Evolutionary conservation across 2,888 invertebrate species (phyloP).

Genomic region (Tetanocera ferruginea): DNA sequence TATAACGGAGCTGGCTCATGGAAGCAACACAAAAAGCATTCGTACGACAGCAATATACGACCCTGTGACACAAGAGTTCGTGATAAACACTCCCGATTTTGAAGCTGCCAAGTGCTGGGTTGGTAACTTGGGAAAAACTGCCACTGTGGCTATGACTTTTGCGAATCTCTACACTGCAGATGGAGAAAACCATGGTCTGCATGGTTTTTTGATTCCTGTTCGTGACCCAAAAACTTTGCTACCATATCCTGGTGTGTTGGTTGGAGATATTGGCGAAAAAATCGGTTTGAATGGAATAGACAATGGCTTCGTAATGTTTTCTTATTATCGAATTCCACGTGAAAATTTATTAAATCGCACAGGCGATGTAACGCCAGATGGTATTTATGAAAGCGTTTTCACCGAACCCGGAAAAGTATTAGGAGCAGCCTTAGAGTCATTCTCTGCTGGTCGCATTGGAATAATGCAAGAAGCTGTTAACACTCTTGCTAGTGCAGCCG

Average conservation of each 20-base stretch:
- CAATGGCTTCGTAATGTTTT: conserved; percentile 92
- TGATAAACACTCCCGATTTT: conserved; percentile 92
- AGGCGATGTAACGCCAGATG: conserved; percentile 89
- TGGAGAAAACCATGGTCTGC: conserved; percentile 85
- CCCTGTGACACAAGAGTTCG: conserved; percentile 80
- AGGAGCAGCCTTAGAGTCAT: conserved; percentile 86
- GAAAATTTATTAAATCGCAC: conserved; percentile 88
- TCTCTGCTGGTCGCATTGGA: conserved; percentile 86
- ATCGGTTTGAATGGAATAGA: conserved; percentile 92
- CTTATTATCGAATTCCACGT: conserved; percentile 88
- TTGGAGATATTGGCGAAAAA: conserved; percentile 95
- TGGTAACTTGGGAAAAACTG: conserved; percentile 91
- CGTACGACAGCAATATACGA: conserved; percentile 92
- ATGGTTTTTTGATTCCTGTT: conserved; percentile 90
- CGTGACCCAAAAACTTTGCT: conserved; percentile 82
- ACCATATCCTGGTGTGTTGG: conserved; percentile 85
- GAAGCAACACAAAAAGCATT: conserved; percentile 93
- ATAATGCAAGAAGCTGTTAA: conserved; percentile 74
- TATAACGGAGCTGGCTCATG: conserved; percentile 94
- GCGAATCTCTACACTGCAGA: conserved; percentile 89
- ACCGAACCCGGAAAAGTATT: conserved; percentile 88
- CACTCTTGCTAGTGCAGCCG: conserved; percentile 75
- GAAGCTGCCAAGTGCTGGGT: conserved; percentile 98
- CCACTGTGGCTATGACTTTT: conserved; percentile 88
- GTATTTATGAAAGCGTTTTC: conserved; percentile 90